These are phyloP conservation scores for Drosophila ficusphila DNA, from an alignment of 1,140 invertebrate species.

Conservation along the genomic window DNA sequence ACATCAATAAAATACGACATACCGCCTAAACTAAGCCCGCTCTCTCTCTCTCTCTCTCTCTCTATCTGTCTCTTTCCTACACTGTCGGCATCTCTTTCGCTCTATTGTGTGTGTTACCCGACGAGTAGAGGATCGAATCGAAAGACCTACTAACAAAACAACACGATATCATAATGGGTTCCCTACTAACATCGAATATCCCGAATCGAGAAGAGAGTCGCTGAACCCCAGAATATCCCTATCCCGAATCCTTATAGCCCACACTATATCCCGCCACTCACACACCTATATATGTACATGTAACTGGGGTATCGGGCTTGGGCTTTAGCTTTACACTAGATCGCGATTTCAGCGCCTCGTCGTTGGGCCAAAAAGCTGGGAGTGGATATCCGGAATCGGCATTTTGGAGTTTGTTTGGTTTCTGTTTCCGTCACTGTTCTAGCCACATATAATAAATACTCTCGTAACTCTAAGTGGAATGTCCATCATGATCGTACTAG, in stretches of 20 bases:
- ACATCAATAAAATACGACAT: slow-evolving; percentile 77
- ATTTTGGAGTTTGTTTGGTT: slow-evolving; percentile 56
- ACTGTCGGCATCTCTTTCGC: slow-evolving; percentile 8
- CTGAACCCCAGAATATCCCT: not conserved
- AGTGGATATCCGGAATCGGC: slow-evolving; percentile 37
- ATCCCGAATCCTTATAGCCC: not conserved
- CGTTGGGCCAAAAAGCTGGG: slow-evolving; percentile 18
- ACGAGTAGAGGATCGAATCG: slow-evolving; percentile 23
- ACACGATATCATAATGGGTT: slow-evolving; percentile 17
- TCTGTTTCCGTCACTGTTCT: slow-evolving; percentile 53
- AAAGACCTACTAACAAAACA: slow-evolving; percentile 21
- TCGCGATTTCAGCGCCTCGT: slow-evolving; percentile 66
- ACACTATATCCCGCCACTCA: slow-evolving; percentile 4
- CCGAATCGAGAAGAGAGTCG: not conserved
- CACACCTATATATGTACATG: slow-evolving; percentile 54
- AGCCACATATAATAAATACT: slow-evolving; percentile 41
- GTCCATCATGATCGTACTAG: slow-evolving; percentile 46
- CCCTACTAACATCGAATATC: slow-evolving; percentile 17
- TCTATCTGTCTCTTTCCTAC: slow-evolving; percentile 4
- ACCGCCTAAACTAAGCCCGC: slow-evolving; percentile 51
- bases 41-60: slow-evolving; percentile 19
- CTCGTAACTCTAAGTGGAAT: slow-evolving; percentile 40
- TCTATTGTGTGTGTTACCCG: slow-evolving; percentile 16
- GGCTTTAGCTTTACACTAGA: slow-evolving; percentile 67
- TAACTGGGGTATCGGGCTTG: slow-evolving; percentile 71